Percentiles rank a stretch among this genome's conserved stretches.
Conservation (phyloP, 2,113 vertebrate genomes). For the Perca flavescens region DNA sequence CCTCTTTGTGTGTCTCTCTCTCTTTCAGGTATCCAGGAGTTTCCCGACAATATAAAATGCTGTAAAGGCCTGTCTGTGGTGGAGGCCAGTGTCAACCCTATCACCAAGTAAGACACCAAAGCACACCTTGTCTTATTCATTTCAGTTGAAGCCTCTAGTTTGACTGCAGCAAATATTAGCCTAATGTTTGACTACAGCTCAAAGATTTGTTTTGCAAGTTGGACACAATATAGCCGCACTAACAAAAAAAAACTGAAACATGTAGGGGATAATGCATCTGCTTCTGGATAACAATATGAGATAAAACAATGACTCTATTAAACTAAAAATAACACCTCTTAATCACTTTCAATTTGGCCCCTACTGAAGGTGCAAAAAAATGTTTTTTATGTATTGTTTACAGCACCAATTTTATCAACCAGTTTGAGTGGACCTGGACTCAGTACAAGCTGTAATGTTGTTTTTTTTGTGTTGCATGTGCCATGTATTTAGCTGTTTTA, state of each 20-base stretch:
- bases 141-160: background rate
- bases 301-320: background rate
- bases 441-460: constrained; percentile 1
- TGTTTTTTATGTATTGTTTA: background rate
- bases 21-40: constrained; percentile 95
- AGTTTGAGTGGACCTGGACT: constrained; percentile 9
- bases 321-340: background rate
- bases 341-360: background rate
- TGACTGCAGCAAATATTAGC: background rate
- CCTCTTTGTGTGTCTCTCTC: background rate
- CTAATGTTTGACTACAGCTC: background rate
- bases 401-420: background rate
- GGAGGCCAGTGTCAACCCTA: constrained; percentile 99
- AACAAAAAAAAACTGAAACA: background rate
- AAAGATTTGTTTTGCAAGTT: background rate
- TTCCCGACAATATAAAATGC: constrained; percentile 99
- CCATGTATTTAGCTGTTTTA: background rate
- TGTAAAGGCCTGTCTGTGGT: constrained; percentile 99
- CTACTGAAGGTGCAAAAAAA: background rate
- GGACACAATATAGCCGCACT: background rate
- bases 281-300: background rate
- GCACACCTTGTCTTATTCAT: background rate
- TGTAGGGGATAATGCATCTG: background rate
- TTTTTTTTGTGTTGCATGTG: background rate
- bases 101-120: constrained; percentile 93